phyloP scores from a whole-genome alignment of 1,140 invertebrate genomes.

The Halotydeus destructor region DNA sequence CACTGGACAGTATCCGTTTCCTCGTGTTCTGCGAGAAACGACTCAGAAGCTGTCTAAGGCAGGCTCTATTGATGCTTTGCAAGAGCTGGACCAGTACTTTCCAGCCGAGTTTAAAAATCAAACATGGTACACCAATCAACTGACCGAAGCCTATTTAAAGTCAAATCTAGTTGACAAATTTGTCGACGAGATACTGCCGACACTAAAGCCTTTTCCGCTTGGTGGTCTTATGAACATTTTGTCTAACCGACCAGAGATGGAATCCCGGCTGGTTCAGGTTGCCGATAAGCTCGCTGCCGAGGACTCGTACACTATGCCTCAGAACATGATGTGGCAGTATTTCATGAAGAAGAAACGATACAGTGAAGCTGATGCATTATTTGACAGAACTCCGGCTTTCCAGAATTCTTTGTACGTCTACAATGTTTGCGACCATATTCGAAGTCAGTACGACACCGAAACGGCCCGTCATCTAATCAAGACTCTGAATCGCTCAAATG shows the following conservation, averaged over 20 bases:
- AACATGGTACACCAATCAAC: neutral
- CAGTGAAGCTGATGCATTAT: conserved; percentile 4
- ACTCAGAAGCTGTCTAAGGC: conserved; percentile 5
- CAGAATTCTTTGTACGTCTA: neutral
- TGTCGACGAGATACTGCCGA: neutral
- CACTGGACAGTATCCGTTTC: conserved; percentile 4
- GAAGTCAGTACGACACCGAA: conserved; percentile 4
- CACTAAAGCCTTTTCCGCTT: conserved; percentile 4
- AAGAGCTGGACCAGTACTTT: neutral
- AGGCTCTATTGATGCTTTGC: conserved; percentile 5
- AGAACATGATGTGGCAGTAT: conserved; percentile 11
- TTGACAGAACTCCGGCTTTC: conserved; percentile 5
- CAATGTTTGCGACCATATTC: neutral
- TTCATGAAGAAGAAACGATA: conserved; percentile 10
- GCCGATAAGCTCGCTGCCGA: neutral
- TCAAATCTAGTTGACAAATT: neutral
- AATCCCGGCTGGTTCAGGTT: neutral
- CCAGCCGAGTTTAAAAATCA: neutral
- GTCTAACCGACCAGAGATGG: conserved; percentile 2
- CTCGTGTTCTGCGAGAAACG: conserved; percentile 2
- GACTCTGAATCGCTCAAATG: conserved; percentile 6
- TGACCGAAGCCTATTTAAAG: neutral
- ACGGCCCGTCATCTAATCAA: conserved; percentile 7
- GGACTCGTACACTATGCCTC: neutral
- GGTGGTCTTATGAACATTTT: conserved; percentile 3